A percentile compares a stretch with the other conserved stretches of the same genome.
Conservation (phyloP, 1,140 invertebrate species). For the Nylanderia fulva region DNA sequence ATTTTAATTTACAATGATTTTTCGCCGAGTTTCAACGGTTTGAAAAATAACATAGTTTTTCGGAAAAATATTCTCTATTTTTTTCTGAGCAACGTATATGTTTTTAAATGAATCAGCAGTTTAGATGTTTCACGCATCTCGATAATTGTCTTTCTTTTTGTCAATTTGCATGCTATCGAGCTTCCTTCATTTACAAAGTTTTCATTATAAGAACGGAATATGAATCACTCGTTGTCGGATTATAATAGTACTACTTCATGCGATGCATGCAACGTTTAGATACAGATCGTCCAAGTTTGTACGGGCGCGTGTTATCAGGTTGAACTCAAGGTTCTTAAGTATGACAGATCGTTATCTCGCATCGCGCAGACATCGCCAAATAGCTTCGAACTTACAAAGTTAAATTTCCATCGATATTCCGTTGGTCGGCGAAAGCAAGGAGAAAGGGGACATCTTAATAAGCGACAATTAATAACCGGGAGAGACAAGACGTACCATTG, state of each 20-base stretch:
- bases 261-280: conserved; percentile 51
- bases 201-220: not conserved
- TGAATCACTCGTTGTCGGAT: conserved; percentile 36
- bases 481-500: conserved; percentile 58
- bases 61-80: too few species aligned
- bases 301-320: conserved; percentile 34
- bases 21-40: too few species aligned
- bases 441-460: conserved; percentile 64
- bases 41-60: too few species aligned
- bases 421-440: not conserved
- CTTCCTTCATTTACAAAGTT: conserved; percentile 8
- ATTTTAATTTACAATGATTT: too few species aligned
- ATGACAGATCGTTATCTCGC: conserved; percentile 58
- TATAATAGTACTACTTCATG: conserved; percentile 13
- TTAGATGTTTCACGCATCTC: not conserved
- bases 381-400: conserved; percentile 51
- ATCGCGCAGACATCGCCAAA: conserved; percentile 31
- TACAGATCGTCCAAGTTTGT: conserved; percentile 27
- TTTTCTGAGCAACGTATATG: too few species aligned
- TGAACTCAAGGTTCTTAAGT: conserved; percentile 50
- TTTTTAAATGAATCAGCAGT: not conserved
- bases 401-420: conserved; percentile 58
- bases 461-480: conserved; percentile 73
- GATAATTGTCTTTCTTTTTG: not conserved
- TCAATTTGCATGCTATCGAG: conserved; percentile 4